Evolutionary conservation across 1,140 invertebrate species (phyloP).

Genomic region (Lerema accius): DNA sequence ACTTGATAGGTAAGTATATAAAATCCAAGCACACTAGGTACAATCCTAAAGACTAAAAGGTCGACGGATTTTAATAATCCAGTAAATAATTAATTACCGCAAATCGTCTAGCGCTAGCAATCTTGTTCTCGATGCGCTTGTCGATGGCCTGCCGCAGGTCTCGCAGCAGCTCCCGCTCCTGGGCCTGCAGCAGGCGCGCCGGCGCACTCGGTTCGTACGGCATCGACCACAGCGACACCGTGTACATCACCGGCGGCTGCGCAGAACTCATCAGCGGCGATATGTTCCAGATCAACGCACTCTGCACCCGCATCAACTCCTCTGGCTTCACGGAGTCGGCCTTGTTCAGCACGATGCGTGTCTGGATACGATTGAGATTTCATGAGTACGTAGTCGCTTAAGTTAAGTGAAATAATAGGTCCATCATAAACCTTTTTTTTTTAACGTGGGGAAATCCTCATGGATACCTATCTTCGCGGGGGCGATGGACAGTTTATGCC

Average conservation of each 20-base stretch:
- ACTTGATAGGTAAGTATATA: no score
- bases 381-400: no score
- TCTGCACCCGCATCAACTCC: constrained; percentile 96
- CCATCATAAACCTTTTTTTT: no score
- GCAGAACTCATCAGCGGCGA: constrained; percentile 96
- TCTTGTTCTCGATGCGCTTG: constrained; percentile 96
- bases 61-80: no score
- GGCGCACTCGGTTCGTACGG: constrained; percentile 92
- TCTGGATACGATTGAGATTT: constrained; percentile 77
- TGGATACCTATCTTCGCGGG: no score
- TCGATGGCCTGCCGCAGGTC: constrained; percentile 93
- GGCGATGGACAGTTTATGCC: no score
- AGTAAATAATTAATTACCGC: constrained; percentile 86
- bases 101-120: constrained; percentile 95
- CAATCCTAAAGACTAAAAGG: no score
- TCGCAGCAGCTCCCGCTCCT: constrained; percentile 93
- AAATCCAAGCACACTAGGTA: no score
- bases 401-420: no score
- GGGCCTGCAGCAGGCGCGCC: constrained; percentile 89
- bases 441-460: no score
- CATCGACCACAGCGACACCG: constrained; percentile 94
- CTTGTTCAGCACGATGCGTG: constrained; percentile 96
- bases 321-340: constrained; percentile 96
- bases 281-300: constrained; percentile 97
- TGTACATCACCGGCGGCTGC: constrained; percentile 97